Evolutionary conservation across 2,888 invertebrate genomes (phyloP).

Genomic region (Acheta domesticus): DNA sequence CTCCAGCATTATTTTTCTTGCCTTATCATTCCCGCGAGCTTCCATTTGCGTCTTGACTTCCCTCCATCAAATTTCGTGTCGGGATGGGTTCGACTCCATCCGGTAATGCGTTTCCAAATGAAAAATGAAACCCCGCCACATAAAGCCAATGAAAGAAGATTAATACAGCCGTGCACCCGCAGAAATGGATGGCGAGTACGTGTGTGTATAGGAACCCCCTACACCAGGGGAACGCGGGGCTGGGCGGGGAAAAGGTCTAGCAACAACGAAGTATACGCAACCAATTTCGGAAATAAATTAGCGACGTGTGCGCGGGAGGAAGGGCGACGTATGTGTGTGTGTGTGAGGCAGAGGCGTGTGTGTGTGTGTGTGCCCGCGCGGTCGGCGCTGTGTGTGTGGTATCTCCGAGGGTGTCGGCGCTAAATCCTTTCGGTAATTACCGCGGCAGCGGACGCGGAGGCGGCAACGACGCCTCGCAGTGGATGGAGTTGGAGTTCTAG

Average conservation of each 20-base stretch:
- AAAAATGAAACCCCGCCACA: background rate
- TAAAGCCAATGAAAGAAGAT: constrained; percentile 18
- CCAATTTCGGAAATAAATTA: constrained; percentile 18
- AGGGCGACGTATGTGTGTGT: background rate
- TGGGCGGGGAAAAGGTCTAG: background rate
- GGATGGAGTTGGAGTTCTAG: too few species aligned
- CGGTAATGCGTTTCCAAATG: constrained; percentile 9
- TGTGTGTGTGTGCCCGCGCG: background rate
- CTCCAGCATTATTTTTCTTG: constrained; percentile 1
- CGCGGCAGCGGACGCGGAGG: background rate
- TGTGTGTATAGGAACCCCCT: constrained; percentile 4
- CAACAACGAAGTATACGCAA: constrained; percentile 1
- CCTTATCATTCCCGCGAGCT: background rate
- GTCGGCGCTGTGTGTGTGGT: background rate
- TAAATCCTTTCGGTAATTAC: constrained; percentile 35
- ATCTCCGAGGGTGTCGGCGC: constrained; percentile 27
- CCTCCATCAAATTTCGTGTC: background rate
- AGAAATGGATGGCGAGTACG: background rate
- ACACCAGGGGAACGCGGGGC: background rate
- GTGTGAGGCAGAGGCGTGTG: background rate
- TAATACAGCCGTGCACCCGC: background rate
- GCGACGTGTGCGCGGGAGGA: background rate
- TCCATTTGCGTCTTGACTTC: constrained; percentile 18
- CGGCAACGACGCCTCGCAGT: background rate
- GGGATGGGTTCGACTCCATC: constrained; percentile 4